These are phyloP conservation scores for Actinostola sp. DNA, from an alignment of 92 coral and sea anemone species.

Conservation along the genomic window DNA sequence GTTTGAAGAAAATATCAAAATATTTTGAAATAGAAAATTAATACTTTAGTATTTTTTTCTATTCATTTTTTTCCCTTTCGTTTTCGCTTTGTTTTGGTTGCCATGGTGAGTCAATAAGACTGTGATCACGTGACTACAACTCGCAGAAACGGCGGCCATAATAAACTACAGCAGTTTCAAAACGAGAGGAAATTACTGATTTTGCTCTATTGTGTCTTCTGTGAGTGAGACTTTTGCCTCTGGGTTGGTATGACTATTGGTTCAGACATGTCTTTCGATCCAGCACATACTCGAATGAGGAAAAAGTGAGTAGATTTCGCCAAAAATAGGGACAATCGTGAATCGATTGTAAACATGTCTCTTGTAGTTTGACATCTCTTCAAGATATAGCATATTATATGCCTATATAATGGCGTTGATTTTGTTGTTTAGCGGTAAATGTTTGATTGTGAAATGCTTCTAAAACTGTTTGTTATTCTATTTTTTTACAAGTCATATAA, in stretches of 20 bases:
- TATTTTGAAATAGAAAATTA: neutral
- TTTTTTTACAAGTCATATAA: too few species aligned
- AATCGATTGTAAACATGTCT: constrained; percentile 1
- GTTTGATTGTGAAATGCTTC: neutral
- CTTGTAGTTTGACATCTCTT: neutral
- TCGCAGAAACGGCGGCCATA: constrained; percentile 46
- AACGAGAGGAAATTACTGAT: neutral
- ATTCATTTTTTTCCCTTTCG: neutral
- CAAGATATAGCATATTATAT: neutral
- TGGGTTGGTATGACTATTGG: constrained; percentile 74
- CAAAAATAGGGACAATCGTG: neutral
- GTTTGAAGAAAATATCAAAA: neutral
- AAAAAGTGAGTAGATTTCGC: constrained; percentile 51
- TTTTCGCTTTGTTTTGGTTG: constrained; percentile 12
- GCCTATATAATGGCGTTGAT: neutral
- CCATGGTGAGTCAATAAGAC: constrained; percentile 52
- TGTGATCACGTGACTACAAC: constrained; percentile 40
- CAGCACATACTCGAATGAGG: constrained; percentile 74
- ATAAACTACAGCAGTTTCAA: constrained; percentile 23
- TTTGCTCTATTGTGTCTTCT: neutral
- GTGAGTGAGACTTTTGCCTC: neutral
- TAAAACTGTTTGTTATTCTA: too few species aligned
- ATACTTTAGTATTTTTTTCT: neutral
- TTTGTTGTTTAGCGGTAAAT: neutral
- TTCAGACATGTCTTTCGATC: constrained; percentile 82